Evolutionary conservation across 2,113 vertebrate genomes (phyloP).

Genomic region (Erpornis zantholeuca): DNA sequence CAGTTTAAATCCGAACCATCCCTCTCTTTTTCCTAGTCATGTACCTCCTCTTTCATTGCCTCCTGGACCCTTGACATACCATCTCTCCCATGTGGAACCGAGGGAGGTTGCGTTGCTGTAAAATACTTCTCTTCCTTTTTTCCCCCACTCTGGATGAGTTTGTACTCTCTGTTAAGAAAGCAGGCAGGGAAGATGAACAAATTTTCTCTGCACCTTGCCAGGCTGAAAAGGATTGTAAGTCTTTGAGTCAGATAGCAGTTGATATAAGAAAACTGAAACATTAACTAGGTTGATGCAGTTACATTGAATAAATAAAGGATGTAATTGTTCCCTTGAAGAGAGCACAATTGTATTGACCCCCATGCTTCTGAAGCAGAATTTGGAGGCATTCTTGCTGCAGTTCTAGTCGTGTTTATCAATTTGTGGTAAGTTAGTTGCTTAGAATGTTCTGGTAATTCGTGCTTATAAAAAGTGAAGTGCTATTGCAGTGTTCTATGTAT

Average conservation of each 20-base stretch:
- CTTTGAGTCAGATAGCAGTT: background rate
- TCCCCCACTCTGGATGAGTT: background rate
- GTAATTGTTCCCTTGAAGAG: background rate
- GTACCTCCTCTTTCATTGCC: background rate
- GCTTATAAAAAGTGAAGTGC: rapidly evolving
- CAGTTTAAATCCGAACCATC: background rate
- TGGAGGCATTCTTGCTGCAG: background rate
- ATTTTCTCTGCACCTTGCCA: background rate
- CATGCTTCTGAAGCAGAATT: background rate
- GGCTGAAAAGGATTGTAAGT: background rate
- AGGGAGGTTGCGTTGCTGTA: background rate
- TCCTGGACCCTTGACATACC: background rate
- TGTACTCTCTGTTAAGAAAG: background rate
- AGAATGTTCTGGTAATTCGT: background rate
- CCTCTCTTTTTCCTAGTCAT: background rate
- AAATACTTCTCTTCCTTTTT: background rate
- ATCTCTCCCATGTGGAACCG: background rate
- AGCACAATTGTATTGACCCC: background rate
- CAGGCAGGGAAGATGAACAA: background rate
- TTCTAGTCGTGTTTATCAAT: background rate
- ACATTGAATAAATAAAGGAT: background rate
- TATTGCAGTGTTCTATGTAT: background rate
- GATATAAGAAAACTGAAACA: background rate
- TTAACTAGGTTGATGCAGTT: background rate
- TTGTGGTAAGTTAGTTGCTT: background rate